Percentiles rank a stretch among this genome's conserved stretches.
These are phyloP conservation scores for Lithodes maja DNA, from an alignment of 2,888 invertebrate genomes.

Conservation along the genomic window DNA sequence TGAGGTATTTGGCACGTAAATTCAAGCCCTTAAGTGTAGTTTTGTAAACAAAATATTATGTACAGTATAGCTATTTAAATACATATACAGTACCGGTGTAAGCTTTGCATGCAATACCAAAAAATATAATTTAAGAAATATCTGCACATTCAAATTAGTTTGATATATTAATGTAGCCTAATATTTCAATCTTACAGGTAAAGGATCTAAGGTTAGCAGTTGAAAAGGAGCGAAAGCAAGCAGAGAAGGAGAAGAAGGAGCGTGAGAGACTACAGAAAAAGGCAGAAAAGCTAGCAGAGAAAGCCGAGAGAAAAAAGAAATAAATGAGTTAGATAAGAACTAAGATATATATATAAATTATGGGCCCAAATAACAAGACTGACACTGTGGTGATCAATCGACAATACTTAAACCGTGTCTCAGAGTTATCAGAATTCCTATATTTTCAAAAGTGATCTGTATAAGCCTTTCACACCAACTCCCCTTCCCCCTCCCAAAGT, in stretches of 20 bases:
- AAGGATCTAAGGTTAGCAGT: conserved; percentile 87
- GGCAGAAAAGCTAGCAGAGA: conserved; percentile 81
- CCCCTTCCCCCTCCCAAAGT: not conserved
- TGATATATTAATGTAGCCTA: not conserved
- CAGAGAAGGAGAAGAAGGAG: conserved; percentile 89
- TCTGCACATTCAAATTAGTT: too few relatives aligned
- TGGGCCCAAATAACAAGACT: not conserved
- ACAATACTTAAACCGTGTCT: conserved; percentile 24
- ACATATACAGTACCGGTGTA: too few relatives aligned
- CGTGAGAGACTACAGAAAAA: conserved; percentile 90
- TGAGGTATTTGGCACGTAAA: too few relatives aligned
- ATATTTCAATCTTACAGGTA: conserved; percentile 74
- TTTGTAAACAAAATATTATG: too few relatives aligned
- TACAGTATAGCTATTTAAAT: too few relatives aligned
- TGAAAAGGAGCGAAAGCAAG: conserved; percentile 79
- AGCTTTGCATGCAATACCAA: too few relatives aligned
- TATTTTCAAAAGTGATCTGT: conserved; percentile 11
- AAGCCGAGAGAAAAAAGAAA: conserved; percentile 69
- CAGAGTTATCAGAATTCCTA: conserved; percentile 1
- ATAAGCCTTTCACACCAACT: too few relatives aligned
- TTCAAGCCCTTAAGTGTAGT: too few relatives aligned
- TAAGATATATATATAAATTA: not conserved
- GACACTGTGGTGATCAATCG: not conserved
- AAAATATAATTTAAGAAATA: too few relatives aligned
- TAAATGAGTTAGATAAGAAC: not conserved